A percentile compares a stretch with the other conserved stretches of the same genome.
These are phyloP conservation scores for Spodoptera frugiperda DNA, from an alignment of 1,140 invertebrate genomes.

Conservation along the genomic window DNA sequence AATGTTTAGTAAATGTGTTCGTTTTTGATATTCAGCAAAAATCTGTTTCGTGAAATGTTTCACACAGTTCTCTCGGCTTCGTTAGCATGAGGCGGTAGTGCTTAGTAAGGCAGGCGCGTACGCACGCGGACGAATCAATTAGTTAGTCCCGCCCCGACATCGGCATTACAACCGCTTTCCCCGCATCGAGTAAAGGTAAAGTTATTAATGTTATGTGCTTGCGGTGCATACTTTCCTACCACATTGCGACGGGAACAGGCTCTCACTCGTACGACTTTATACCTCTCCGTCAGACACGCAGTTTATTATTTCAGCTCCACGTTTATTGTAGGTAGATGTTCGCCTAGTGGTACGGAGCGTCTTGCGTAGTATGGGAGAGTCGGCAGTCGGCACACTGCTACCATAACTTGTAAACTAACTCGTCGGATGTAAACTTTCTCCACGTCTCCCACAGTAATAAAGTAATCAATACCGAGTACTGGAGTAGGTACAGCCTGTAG, in stretches of 20 bases:
- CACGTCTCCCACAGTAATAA: not conserved
- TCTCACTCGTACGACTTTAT: conserved; percentile 2
- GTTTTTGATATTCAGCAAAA: conserved; percentile 4
- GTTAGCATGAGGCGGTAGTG: conserved; percentile 2
- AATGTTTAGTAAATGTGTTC: conserved; percentile 7
- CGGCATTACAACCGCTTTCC: conserved; percentile 30
- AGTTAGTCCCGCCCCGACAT: conserved; percentile 7
- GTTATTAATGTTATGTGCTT: conserved; percentile 15
- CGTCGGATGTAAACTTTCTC: conserved; percentile 10
- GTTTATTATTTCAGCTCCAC: not conserved
- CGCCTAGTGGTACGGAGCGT: not conserved
- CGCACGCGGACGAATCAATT: conserved; percentile 37
- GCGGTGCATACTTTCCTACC: conserved; percentile 8
- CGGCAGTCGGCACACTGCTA: not conserved
- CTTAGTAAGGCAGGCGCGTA: conserved; percentile 30
- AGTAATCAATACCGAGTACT: conserved; percentile 6
- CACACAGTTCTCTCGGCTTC: not conserved
- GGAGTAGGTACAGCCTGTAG: too few species aligned
- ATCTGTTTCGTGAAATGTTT: not conserved
- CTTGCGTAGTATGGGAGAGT: not conserved
- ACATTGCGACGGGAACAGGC: not conserved
- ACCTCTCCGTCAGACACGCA: not conserved
- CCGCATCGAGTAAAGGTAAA: conserved; percentile 8
- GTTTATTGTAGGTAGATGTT: not conserved
- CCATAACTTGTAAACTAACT: conserved; percentile 4